These are phyloP conservation scores for Callithrix jacchus DNA, from an alignment of 2,113 vertebrate species.

Conservation along the genomic window DNA sequence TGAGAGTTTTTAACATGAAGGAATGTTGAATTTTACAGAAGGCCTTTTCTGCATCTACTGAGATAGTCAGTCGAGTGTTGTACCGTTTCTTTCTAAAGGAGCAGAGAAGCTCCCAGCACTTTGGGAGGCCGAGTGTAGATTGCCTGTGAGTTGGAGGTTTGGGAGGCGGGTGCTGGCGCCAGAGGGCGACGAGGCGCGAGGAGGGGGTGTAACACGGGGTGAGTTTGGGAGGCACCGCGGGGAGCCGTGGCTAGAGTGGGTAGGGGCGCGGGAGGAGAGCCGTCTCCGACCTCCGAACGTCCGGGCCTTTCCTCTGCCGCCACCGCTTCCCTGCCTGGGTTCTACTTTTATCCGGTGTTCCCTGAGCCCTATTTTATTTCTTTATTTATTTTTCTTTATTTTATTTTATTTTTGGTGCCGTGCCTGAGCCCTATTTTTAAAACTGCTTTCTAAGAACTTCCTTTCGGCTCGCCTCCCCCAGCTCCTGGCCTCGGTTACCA, in stretches of 20 bases:
- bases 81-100: neutral
- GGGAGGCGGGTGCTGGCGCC: neutral
- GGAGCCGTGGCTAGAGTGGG: accelerated
- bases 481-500: neutral
- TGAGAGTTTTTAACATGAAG: too few species aligned
- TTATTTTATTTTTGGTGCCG: too few species aligned
- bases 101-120: neutral
- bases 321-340: neutral
- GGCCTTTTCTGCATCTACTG: too few species aligned
- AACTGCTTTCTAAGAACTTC: neutral
- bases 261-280: accelerated
- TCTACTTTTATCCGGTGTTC: neutral
- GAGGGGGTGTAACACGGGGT: neutral
- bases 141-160: neutral
- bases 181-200: neutral
- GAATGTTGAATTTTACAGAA: too few species aligned
- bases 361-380: neutral
- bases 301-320: accelerated
- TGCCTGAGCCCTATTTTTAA: too few species aligned
- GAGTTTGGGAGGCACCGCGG: neutral
- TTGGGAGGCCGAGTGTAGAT: neutral
- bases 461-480: neutral
- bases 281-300: accelerated
- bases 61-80: too few species aligned
- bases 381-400: too few species aligned